phyloP scores from a whole-genome alignment of 2,888 invertebrate genomes.

The Portevinia maculata region DNA sequence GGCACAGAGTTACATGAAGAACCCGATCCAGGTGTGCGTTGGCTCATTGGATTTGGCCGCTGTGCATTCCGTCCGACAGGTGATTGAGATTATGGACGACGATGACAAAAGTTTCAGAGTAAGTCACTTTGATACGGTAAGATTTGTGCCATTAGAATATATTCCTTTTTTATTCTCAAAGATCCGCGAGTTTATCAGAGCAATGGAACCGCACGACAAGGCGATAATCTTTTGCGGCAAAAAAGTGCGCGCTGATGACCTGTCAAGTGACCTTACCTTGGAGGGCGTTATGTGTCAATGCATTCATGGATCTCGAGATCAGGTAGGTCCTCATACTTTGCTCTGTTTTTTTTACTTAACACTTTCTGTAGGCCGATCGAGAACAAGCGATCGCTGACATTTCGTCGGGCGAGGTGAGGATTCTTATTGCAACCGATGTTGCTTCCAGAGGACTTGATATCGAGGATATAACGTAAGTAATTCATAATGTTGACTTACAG shows the following conservation, averaged over 20 bases:
- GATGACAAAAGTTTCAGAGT: slow-evolving; percentile 85
- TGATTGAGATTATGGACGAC: slow-evolving; percentile 89
- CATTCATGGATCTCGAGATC: slow-evolving; percentile 95
- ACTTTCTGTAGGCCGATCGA: slow-evolving; percentile 84
- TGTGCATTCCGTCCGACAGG: slow-evolving; percentile 93
- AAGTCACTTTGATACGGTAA: neutral
- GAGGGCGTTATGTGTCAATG: slow-evolving; percentile 89
- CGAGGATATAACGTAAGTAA: slow-evolving; percentile 88
- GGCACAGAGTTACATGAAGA: slow-evolving; percentile 93
- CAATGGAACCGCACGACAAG: slow-evolving; percentile 90
- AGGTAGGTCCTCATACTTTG: slow-evolving; percentile 78
- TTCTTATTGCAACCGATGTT: slow-evolving; percentile 97
- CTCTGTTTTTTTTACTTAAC: neutral
- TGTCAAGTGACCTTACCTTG: slow-evolving; percentile 90
- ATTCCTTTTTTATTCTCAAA: slow-evolving; percentile 77
- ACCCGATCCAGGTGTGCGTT: slow-evolving; percentile 95
- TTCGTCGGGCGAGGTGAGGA: slow-evolving; percentile 89
- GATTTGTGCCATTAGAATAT: neutral
- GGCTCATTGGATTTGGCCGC: slow-evolving; percentile 95
- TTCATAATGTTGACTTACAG: neutral
- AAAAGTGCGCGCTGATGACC: slow-evolving; percentile 92
- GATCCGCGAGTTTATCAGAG: slow-evolving; percentile 87
- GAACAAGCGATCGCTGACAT: slow-evolving; percentile 94
- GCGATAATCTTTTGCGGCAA: slow-evolving; percentile 95
- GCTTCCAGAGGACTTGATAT: slow-evolving; percentile 97